Evolutionary conservation across 2,888 invertebrate species (phyloP).

Genomic region (Hemithea aestivaria): DNA sequence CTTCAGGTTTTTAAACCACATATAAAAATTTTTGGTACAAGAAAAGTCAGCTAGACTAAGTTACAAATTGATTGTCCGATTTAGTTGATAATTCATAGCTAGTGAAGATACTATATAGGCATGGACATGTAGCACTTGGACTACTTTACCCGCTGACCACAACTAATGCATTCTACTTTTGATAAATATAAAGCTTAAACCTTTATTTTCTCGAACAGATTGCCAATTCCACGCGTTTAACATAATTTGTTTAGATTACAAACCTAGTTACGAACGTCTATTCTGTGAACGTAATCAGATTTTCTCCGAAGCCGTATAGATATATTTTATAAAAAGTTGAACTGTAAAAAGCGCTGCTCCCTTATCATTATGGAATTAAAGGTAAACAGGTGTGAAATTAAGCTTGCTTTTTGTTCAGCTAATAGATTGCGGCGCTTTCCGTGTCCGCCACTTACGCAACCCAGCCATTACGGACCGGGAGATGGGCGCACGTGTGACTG

Average conservation of each 20-base stretch:
- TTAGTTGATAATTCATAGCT: too few species aligned
- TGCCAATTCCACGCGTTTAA: not conserved
- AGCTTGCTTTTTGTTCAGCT: constrained; percentile 66
- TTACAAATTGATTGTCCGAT: too few species aligned
- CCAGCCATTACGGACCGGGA: constrained; percentile 32
- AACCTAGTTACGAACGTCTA: too few species aligned
- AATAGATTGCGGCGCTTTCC: constrained; percentile 68
- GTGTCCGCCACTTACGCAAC: constrained; percentile 62
- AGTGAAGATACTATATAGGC: too few species aligned
- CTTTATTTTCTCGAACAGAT: too few species aligned
- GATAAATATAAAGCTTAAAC: too few species aligned
- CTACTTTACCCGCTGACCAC: not conserved
- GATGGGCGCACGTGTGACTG: not conserved
- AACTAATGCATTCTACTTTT: too few species aligned
- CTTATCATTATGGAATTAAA: constrained; percentile 70
- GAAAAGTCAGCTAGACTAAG: too few species aligned
- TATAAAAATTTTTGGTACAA: too few species aligned
- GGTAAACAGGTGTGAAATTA: constrained; percentile 78
- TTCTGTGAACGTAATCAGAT: not conserved
- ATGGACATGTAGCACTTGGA: too few species aligned
- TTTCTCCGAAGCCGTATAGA: not conserved
- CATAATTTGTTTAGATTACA: not conserved
- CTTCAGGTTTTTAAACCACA: too few species aligned
- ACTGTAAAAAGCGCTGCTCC: constrained; percentile 61
- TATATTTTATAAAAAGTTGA: constrained; percentile 14